phyloP scores from a whole-genome alignment of 1,140 invertebrate genomes.

The Heliothis subflexa region DNA sequence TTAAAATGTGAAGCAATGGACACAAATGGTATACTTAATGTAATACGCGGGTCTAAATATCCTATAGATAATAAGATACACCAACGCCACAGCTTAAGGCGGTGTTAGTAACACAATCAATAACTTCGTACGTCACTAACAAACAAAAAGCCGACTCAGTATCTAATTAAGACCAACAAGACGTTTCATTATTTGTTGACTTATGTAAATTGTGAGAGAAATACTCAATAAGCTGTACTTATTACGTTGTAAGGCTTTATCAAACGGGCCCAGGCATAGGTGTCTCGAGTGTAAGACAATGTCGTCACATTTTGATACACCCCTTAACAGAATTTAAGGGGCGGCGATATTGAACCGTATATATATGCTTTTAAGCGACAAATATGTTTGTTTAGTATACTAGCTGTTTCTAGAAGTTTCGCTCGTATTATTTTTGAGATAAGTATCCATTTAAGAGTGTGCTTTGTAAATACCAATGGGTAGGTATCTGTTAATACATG shows the following conservation, averaged over 20 bases:
- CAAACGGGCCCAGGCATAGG: conserved; percentile 65
- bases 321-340: conserved; percentile 15
- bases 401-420: too few species aligned
- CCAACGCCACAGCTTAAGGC: too few species aligned
- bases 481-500: too few species aligned
- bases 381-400: not conserved
- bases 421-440: too few species aligned
- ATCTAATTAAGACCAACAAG: conserved; percentile 50
- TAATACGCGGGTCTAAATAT: too few species aligned
- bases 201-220: conserved; percentile 72
- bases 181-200: conserved; percentile 62
- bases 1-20: too few species aligned
- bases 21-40: too few species aligned
- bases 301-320: conserved; percentile 11
- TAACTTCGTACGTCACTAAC: not conserved
- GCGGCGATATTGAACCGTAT: conserved; percentile 1
- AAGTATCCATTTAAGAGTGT: too few species aligned
- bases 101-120: not conserved
- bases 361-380: not conserved
- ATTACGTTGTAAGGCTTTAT: conserved; percentile 71
- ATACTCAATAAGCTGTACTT: conserved; percentile 72
- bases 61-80: too few species aligned
- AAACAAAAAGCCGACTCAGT: conserved; percentile 42
- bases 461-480: too few species aligned
- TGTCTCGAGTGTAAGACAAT: conserved; percentile 56